These are phyloP conservation scores for Cettia cetti DNA, from an alignment of 2,113 vertebrate species.

Conservation along the genomic window DNA sequence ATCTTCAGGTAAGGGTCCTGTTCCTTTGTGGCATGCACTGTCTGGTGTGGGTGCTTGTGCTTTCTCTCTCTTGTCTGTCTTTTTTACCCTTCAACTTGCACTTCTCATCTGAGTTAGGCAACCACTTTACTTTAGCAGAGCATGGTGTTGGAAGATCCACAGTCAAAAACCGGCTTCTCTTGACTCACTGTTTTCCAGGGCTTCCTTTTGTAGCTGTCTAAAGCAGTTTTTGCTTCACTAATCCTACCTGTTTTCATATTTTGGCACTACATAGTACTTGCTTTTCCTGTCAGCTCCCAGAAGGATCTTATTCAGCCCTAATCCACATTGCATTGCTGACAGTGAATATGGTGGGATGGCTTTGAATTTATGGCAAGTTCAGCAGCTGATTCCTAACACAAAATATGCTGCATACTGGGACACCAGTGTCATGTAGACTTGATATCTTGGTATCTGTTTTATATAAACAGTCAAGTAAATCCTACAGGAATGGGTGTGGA, in stretches of 20 bases:
- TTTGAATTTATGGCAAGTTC: background rate
- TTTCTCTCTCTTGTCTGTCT: background rate
- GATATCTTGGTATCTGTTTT: background rate
- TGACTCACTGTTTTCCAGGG: fast-evolving
- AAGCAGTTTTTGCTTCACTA: background rate
- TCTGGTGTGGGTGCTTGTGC: background rate
- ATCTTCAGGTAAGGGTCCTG: conserved; percentile 27
- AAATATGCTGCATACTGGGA: background rate
- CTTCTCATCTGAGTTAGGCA: background rate
- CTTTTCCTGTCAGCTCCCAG: background rate
- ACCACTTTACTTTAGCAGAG: background rate
- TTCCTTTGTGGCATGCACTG: background rate
- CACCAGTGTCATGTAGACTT: background rate
- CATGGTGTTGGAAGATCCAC: background rate
- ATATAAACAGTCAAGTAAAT: background rate
- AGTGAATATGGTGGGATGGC: background rate
- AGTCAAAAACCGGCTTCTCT: background rate
- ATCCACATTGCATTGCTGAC: background rate
- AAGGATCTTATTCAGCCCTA: background rate
- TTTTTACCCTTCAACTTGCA: background rate
- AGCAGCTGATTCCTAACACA: background rate
- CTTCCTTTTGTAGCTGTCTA: background rate
- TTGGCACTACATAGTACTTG: background rate
- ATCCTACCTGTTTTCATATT: background rate
- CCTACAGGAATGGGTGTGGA: background rate